A percentile compares a stretch with the other conserved stretches of the same genome.
These are phyloP conservation scores for Watersipora subatra DNA, from an alignment of 1,140 invertebrate genomes.

Conservation along the genomic window DNA sequence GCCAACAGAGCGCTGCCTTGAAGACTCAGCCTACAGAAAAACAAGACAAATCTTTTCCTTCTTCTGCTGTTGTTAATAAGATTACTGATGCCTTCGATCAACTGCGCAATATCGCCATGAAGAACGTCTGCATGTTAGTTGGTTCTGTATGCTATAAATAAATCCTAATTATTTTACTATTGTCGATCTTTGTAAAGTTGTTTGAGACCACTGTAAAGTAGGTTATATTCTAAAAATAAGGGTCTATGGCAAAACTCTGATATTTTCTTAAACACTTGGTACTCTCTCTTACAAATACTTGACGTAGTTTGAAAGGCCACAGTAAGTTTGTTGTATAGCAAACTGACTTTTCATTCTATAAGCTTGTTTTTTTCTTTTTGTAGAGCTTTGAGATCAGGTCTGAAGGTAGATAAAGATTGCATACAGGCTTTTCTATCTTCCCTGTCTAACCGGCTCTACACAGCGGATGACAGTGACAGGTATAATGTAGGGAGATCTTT, in stretches of 20 bases:
- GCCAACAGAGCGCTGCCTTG: background rate
- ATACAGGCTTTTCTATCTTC: constrained; percentile 84
- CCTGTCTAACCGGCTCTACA: constrained; percentile 80
- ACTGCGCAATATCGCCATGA: constrained; percentile 77
- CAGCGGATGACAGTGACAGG: constrained; percentile 44
- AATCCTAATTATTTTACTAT: no score
- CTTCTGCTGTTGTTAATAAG: background rate
- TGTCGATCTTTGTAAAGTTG: no score
- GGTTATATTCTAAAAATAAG: no score
- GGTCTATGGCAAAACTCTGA: no score
- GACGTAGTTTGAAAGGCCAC: no score
- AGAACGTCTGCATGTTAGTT: constrained; percentile 69
- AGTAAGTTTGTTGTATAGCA: no score
- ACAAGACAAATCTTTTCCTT: background rate
- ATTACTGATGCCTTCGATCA: constrained; percentile 58
- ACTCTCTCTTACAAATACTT: no score
- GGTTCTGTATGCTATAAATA: background rate
- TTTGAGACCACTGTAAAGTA: no score
- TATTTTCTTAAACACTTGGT: no score
- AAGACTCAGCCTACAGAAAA: background rate
- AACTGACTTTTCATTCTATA: no score
- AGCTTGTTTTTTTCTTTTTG: constrained; percentile 11
- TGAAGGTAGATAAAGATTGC: constrained; percentile 72
- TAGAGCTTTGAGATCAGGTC: constrained; percentile 68
- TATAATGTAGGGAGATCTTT: no score